Evolutionary conservation across 2,113 vertebrate genomes (phyloP).

Genomic region (Rhynchopsitta pachyrhyncha): DNA sequence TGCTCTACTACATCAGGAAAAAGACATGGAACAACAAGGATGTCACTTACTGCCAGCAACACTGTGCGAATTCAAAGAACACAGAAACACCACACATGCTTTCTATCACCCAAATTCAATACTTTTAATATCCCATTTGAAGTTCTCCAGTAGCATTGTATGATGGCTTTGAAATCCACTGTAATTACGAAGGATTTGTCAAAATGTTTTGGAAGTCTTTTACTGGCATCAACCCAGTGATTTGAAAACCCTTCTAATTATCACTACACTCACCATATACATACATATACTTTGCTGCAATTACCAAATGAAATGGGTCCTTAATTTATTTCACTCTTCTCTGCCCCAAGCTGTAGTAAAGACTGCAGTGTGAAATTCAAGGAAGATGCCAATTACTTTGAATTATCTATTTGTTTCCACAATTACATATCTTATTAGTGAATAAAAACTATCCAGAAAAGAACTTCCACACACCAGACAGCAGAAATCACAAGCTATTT

Average conservation of each 20-base stretch:
- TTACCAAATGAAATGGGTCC: neutral
- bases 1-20: neutral
- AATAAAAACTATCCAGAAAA: neutral
- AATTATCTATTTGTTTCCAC: slow-evolving; percentile 5
- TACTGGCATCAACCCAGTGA: neutral
- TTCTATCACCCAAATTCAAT: neutral
- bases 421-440: neutral
- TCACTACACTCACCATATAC: neutral
- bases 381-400: neutral
- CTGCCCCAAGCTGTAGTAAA: neutral
- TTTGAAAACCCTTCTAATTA: slow-evolving; percentile 22
- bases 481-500: neutral
- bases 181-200: neutral
- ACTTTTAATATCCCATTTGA: neutral
- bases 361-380: neutral
- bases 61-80: neutral
- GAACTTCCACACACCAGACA: neutral
- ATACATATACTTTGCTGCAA: neutral
- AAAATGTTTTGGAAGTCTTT: neutral
- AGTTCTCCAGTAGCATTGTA: neutral
- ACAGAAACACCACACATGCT: neutral
- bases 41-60: neutral
- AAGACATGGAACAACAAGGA: neutral
- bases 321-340: neutral
- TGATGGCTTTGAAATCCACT: neutral